Percentiles rank a stretch among this genome's conserved stretches.
phyloP scores from a whole-genome alignment of 2,888 invertebrate genomes.

The Diloba caeruleocephala region DNA sequence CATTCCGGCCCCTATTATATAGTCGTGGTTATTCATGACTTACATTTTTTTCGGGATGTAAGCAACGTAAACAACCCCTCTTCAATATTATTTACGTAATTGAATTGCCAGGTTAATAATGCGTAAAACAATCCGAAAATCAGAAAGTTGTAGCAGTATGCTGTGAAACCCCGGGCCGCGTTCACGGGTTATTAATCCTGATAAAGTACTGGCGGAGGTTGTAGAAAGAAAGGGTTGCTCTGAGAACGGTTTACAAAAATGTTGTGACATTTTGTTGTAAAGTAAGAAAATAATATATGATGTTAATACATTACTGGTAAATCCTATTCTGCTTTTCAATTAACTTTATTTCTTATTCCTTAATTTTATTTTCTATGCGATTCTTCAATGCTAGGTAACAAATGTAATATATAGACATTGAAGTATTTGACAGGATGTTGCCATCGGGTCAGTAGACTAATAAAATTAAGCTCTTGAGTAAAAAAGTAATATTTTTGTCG shows the following conservation, averaged over 20 bases:
- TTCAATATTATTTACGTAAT: constrained; percentile 83
- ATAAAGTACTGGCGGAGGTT: constrained; percentile 78
- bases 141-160: constrained; percentile 75
- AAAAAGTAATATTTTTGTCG: no score
- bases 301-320: constrained; percentile 41
- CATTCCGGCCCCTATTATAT: constrained; percentile 39
- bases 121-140: constrained; percentile 87
- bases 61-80: constrained; percentile 59
- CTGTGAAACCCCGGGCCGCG: constrained; percentile 68
- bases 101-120: constrained; percentile 87
- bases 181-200: constrained; percentile 87
- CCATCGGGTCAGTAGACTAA: no score
- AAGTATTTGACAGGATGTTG: no score
- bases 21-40: constrained; percentile 38
- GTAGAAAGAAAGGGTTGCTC: constrained; percentile 83
- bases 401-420: no score
- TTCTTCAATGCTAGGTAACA: no score
- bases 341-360: no score
- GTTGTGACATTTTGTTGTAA: constrained; percentile 77
- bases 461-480: no score
- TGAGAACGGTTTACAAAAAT: constrained; percentile 77
- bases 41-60: constrained; percentile 48
- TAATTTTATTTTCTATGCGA: no score
- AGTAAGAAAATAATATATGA: constrained; percentile 35
- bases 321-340: no score